Conservation (phyloP, 2,113 vertebrate genomes). For the Stigmatopora argus region DNA sequence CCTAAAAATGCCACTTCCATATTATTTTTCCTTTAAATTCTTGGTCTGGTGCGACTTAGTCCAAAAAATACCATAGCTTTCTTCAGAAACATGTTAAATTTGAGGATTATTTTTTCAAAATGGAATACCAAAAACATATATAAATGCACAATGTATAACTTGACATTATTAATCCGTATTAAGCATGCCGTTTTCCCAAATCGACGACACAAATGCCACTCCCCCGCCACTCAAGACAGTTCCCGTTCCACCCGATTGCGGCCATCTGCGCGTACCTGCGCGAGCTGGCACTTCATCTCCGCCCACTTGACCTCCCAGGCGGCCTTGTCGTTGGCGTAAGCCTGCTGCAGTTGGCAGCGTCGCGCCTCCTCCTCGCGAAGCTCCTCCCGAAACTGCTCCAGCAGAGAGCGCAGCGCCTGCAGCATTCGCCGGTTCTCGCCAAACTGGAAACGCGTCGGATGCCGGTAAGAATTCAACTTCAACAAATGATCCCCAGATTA, state of each 20-base stretch:
- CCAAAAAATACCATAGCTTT: no score
- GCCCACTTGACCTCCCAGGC: slow-evolving; percentile 88
- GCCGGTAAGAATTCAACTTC: not conserved
- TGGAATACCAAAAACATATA: no score
- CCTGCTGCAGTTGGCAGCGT: slow-evolving; percentile 81
- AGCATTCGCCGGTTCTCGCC: slow-evolving; percentile 82
- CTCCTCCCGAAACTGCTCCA: slow-evolving; percentile 86
- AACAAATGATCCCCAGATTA: not conserved
- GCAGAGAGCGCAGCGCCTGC: slow-evolving; percentile 76
- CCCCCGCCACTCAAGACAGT: no score
- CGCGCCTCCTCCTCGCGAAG: slow-evolving; percentile 79
- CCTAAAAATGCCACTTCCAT: no score
- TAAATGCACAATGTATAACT: no score
- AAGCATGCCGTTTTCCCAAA: no score
- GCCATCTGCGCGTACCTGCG: slow-evolving; percentile 78
- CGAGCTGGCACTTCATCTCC: slow-evolving; percentile 78
- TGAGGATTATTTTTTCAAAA: no score
- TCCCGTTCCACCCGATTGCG: not conserved
- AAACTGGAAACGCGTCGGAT: slow-evolving; percentile 61
- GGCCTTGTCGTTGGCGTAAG: slow-evolving; percentile 84
- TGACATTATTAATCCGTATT: no score
- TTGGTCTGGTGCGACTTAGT: no score
- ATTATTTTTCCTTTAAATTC: no score
- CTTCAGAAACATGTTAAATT: no score
- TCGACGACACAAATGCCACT: no score